Evolutionary conservation across 2,888 invertebrate species (phyloP).

Genomic region (Terebella lapidaria): DNA sequence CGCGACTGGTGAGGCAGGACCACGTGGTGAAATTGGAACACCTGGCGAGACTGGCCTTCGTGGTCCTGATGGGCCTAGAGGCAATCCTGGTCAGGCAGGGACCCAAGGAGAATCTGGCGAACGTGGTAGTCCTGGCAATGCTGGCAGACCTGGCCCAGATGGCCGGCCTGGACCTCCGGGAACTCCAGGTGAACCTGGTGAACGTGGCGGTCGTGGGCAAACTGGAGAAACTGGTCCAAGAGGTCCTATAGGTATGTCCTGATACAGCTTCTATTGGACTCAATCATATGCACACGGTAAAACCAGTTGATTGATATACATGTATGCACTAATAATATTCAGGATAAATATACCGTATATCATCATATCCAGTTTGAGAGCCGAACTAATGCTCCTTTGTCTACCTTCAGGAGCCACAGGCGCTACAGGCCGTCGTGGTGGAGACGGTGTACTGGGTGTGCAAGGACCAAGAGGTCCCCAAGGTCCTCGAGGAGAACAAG

Average conservation of each 20-base stretch:
- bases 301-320: no score
- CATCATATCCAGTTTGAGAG: no score
- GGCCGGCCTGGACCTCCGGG: background rate
- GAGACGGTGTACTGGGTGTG: slow-evolving; percentile 10
- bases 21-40: background rate
- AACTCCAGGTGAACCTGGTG: background rate
- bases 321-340: no score
- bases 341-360: no score
- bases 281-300: no score
- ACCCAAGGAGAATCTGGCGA: slow-evolving; percentile 1
- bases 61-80: slow-evolving; percentile 9
- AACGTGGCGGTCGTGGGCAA: background rate
- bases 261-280: no score
- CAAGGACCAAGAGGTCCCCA: slow-evolving; percentile 6
- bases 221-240: background rate
- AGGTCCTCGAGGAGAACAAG: slow-evolving; percentile 6
- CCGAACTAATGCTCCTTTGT: no score
- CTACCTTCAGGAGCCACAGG: no score
- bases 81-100: slow-evolving; percentile 10
- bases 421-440: slow-evolving; percentile 9
- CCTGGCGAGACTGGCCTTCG: background rate
- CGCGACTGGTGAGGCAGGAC: background rate
- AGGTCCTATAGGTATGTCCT: background rate
- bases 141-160: slow-evolving; percentile 4
- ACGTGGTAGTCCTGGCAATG: slow-evolving; percentile 10